A percentile compares a stretch with the other conserved stretches of the same genome.
These are phyloP conservation scores for Hyaena hyaena DNA, from an alignment of 2,113 vertebrate species.

Conservation along the genomic window DNA sequence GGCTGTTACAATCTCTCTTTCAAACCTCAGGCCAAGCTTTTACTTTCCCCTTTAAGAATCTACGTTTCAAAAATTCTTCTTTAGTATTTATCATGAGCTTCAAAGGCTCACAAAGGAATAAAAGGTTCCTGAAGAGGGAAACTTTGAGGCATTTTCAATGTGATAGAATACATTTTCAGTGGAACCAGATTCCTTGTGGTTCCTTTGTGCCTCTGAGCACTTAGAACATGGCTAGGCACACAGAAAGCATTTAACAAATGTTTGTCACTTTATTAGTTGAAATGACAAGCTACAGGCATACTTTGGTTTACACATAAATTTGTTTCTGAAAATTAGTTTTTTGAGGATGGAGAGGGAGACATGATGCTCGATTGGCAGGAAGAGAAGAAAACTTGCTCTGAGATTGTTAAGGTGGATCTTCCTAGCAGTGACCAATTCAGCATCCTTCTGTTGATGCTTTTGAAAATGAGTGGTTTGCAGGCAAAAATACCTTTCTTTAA, in stretches of 20 bases:
- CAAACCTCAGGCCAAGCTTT: constrained; percentile 23
- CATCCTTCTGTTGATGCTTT: background rate
- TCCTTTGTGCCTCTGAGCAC: constrained; percentile 31
- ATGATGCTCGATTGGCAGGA: background rate
- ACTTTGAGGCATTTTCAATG: constrained; percentile 52
- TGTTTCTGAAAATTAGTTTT: constrained; percentile 44
- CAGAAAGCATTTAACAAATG: constrained; percentile 15
- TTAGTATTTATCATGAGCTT: constrained; percentile 43
- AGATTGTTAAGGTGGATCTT: background rate
- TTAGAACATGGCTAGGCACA: background rate
- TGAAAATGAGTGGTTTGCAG: constrained; percentile 2
- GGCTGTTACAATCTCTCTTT: constrained; percentile 29
- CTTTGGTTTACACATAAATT: constrained; percentile 30
- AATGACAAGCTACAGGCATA: constrained; percentile 9
- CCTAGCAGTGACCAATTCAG: background rate
- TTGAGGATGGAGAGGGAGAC: background rate
- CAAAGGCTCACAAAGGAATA: constrained; percentile 44
- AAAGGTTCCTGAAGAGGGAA: constrained; percentile 22
- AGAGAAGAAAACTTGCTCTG: background rate
- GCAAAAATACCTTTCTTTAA: constrained; percentile 49
- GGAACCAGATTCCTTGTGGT: background rate
- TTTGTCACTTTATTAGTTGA: background rate
- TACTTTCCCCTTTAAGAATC: background rate
- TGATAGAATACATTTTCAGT: constrained; percentile 50
- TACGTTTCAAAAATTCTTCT: constrained; percentile 52